Percentiles rank a stretch among this genome's conserved stretches.
These are phyloP conservation scores for Bufotes viridis DNA, from an alignment of 2,797 vertebrate genomes.

Conservation along the genomic window DNA sequence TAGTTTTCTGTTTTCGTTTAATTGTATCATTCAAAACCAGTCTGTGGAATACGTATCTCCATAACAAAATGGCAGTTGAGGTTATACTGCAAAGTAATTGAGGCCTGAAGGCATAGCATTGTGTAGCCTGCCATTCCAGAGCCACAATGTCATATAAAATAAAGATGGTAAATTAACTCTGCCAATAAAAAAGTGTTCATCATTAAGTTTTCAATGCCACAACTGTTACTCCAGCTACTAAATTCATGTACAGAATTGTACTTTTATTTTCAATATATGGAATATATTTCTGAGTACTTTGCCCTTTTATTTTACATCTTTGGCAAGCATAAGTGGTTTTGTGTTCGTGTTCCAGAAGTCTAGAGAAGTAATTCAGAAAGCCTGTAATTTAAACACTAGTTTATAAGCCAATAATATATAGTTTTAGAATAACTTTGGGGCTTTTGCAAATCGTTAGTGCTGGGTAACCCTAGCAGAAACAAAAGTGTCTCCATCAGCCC, in stretches of 20 bases:
- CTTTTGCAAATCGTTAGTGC: constrained; percentile 44
- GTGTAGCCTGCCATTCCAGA: constrained; percentile 35
- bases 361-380: constrained; percentile 37
- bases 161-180: constrained; percentile 57
- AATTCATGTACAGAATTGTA: constrained; percentile 34
- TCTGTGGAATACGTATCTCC: constrained; percentile 24
- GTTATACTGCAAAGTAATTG: constrained; percentile 49
- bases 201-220: constrained; percentile 53
- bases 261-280: constrained; percentile 28
- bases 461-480: constrained; percentile 29
- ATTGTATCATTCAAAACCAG: constrained; percentile 32
- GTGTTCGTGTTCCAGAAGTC: constrained; percentile 50
- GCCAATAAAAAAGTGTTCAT: constrained; percentile 52
- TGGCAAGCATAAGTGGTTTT: constrained; percentile 43
- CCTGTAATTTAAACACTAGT: constrained; percentile 30
- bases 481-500: constrained; percentile 22
- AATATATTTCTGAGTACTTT: constrained; percentile 35
- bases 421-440: constrained; percentile 52
- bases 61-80: constrained; percentile 54
- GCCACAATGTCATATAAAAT: constrained; percentile 49
- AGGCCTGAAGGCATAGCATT: constrained; percentile 43
- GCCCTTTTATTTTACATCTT: constrained; percentile 21
- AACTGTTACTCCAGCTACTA: constrained; percentile 34
- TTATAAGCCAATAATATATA: constrained; percentile 56
- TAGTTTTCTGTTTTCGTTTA: constrained; percentile 34